These are phyloP conservation scores for Panzeria rudis DNA, from an alignment of 2,888 invertebrate genomes.

Conservation along the genomic window DNA sequence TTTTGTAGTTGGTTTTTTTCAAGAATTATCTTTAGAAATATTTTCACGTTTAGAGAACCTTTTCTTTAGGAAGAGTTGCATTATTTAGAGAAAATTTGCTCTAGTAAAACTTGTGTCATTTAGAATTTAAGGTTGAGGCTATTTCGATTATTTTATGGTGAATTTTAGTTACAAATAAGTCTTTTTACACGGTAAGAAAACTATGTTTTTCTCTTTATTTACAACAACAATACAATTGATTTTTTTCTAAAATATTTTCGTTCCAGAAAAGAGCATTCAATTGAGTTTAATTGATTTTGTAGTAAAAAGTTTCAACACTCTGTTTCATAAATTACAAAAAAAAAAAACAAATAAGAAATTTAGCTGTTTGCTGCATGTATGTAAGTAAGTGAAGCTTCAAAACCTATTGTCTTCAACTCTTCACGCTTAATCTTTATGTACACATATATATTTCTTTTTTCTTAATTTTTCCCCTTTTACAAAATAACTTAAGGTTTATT, in stretches of 20 bases:
- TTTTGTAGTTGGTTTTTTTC: too few relatives aligned
- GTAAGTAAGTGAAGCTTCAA: conserved; percentile 1
- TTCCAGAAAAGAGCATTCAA: conserved; percentile 62
- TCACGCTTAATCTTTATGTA: neutral
- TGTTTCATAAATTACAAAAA: conserved; percentile 2
- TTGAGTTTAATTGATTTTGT: conserved; percentile 69
- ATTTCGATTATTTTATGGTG: too few relatives aligned
- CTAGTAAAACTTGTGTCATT: too few relatives aligned
- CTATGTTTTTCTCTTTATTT: neutral
- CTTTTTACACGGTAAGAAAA: neutral
- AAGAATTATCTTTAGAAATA: too few relatives aligned
- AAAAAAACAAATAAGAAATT: too few relatives aligned
- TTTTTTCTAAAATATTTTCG: neutral
- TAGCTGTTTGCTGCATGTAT: neutral
- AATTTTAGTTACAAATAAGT: neutral
- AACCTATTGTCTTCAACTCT: conserved; percentile 27
- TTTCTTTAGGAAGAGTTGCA: neutral
- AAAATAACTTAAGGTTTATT: conserved; percentile 54
- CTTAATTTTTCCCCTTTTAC: conserved; percentile 15
- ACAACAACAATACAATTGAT: neutral
- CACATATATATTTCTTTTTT: neutral
- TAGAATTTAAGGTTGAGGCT: too few relatives aligned
- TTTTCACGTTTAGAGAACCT: too few relatives aligned
- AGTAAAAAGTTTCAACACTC: conserved; percentile 66
- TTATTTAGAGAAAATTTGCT: too few relatives aligned